phyloP scores from a whole-genome alignment of 2,797 vertebrate genomes.

The Forpus xanthops region DNA sequence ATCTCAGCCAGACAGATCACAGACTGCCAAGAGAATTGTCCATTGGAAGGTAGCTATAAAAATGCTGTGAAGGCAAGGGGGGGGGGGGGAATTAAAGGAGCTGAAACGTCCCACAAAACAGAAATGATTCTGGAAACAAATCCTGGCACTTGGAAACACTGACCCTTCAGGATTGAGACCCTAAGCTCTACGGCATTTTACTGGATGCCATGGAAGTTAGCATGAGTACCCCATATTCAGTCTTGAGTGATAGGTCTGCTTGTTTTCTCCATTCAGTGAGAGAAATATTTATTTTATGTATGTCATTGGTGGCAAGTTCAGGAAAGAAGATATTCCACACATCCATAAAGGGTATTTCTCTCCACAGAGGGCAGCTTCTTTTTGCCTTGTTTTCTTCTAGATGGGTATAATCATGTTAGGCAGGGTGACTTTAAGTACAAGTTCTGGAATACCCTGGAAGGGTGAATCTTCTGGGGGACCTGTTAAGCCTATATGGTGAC shows the following conservation, averaged over 20 bases:
- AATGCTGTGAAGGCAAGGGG: neutral
- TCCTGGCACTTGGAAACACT: neutral
- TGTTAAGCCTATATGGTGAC: neutral
- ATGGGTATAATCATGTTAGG: accelerated
- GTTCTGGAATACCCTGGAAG: neutral
- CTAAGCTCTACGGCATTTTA: neutral
- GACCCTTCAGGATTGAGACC: neutral
- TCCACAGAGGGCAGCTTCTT: neutral
- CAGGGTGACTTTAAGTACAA: neutral
- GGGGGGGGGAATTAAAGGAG: neutral
- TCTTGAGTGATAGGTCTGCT: neutral
- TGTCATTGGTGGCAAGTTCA: neutral
- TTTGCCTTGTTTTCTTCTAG: neutral
- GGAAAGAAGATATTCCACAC: neutral
- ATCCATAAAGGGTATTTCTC: neutral
- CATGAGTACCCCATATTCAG: neutral
- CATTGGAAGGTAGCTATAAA: neutral
- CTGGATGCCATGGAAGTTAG: neutral
- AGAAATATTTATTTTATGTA: neutral
- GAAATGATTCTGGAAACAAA: neutral
- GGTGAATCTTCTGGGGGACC: neutral
- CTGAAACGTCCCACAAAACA: constrained; percentile 7
- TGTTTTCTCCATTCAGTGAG: neutral
- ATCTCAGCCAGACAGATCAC: constrained; percentile 6
- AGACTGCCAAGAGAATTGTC: constrained; percentile 29